phyloP scores from a whole-genome alignment of 2,888 invertebrate genomes.

The Phlogophora meticulosa region DNA sequence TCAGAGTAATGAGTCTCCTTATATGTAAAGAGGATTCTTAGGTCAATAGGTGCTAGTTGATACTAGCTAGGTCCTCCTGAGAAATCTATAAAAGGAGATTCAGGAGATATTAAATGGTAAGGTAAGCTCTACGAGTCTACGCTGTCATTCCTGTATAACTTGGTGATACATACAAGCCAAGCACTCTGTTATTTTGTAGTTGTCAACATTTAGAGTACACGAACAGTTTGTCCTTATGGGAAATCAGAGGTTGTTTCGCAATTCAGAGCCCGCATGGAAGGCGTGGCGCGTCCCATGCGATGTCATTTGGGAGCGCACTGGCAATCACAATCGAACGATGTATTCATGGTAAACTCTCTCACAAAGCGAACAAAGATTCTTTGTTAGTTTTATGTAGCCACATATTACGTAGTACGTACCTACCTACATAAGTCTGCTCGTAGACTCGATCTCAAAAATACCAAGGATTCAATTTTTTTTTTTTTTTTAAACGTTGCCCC shows the following conservation, averaged over 20 bases:
- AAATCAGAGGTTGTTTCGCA: conserved; percentile 77
- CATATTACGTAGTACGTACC: conserved; percentile 34
- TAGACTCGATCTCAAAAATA: conserved; percentile 37
- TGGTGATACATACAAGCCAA: conserved; percentile 2
- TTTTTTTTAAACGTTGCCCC: too few relatives aligned
- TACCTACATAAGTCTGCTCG: conserved; percentile 28
- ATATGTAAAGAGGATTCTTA: conserved; percentile 40
- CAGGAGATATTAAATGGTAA: conserved; percentile 22
- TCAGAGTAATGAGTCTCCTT: conserved; percentile 51
- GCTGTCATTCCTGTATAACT: neutral
- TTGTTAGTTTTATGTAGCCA: conserved; percentile 71
- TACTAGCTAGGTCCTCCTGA: conserved; percentile 37
- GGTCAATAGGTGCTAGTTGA: conserved; percentile 24
- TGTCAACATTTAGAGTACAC: neutral
- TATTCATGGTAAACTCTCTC: conserved; percentile 71
- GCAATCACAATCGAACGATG: conserved; percentile 78
- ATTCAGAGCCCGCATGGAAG: conserved; percentile 75
- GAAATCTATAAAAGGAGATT: conserved; percentile 40
- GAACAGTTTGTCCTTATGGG: conserved; percentile 61
- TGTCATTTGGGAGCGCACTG: conserved; percentile 80
- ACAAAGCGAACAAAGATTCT: conserved; percentile 84
- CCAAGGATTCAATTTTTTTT: conserved; percentile 18
- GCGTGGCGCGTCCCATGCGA: conserved; percentile 78
- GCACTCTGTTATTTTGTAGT: conserved; percentile 1
- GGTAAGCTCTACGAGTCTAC: neutral